These are phyloP conservation scores for Astyanax mexicanus DNA, from an alignment of 2,797 vertebrate species.

Conservation along the genomic window DNA sequence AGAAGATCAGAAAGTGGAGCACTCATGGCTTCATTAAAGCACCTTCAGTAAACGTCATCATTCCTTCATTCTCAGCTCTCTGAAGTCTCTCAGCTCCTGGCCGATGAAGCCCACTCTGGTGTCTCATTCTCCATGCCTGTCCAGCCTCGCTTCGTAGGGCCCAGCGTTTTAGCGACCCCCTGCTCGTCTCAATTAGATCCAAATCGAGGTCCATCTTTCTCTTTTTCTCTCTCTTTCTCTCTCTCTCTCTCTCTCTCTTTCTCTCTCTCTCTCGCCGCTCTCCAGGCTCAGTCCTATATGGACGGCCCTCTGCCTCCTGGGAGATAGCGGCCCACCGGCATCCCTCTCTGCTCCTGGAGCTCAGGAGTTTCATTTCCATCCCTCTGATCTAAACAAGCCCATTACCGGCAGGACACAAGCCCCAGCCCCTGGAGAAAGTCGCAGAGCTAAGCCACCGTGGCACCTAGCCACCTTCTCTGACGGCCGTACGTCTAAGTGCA, in stretches of 20 bases:
- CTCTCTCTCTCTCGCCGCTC: conserved; percentile 42
- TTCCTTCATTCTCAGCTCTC: conserved; percentile 3
- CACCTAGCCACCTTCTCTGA: conserved; percentile 75
- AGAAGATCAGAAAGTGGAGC: conserved; percentile 37
- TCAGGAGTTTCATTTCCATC: conserved; percentile 83
- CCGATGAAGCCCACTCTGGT: conserved; percentile 19
- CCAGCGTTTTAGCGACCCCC: conserved; percentile 58
- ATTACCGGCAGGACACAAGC: conserved; percentile 75
- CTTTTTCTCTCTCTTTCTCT: conserved; percentile 62
- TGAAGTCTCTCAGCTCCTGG: conserved; percentile 14
- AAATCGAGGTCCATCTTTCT: conserved; percentile 67
- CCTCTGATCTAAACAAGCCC: conserved; percentile 86
- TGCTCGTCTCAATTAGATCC: conserved; percentile 72
- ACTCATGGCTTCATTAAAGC: conserved; percentile 47
- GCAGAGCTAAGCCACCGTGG: conserved; percentile 78
- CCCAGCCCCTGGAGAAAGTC: conserved; percentile 67
- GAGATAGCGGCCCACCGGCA: conserved; percentile 73
- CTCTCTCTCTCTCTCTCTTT: conserved; percentile 63
- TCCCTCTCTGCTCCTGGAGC: conserved; percentile 62
- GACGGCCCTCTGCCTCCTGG: conserved; percentile 61
- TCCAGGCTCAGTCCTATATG: conserved; percentile 7
- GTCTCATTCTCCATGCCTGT: conserved; percentile 60
- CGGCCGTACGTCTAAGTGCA: conserved; percentile 64
- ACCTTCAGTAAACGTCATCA: conserved; percentile 26
- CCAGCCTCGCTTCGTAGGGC: conserved; percentile 52